Conservation (phyloP, 2,888 invertebrate species). For the Smittia aterrima region DNA sequence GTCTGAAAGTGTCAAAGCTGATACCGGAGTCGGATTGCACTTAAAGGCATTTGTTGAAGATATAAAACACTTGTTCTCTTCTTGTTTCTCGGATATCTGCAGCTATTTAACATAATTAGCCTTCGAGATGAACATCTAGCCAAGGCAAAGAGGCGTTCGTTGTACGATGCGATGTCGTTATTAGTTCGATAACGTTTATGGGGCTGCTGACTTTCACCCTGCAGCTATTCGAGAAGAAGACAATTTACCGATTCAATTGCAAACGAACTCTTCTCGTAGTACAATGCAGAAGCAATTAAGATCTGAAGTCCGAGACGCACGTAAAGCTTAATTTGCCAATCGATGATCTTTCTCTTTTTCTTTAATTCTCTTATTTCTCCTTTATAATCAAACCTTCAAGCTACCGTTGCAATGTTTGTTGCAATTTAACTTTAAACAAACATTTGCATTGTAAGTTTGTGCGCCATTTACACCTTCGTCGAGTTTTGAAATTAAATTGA, state of each 20-base stretch:
- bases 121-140: neutral
- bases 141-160: no score
- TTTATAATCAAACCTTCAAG: neutral
- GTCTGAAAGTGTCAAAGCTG: neutral
- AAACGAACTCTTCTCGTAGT: neutral
- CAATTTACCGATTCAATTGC: neutral
- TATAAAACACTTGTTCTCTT: conserved; percentile 4
- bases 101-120: conserved; percentile 22
- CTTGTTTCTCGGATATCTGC: neutral
- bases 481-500: conserved; percentile 4
- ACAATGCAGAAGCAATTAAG: neutral
- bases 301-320: conserved; percentile 14
- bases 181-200: conserved; percentile 11
- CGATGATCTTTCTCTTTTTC: neutral
- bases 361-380: neutral
- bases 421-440: neutral
- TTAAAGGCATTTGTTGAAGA: conserved; percentile 10
- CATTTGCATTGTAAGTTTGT: neutral
- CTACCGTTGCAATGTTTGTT: neutral
- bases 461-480: neutral
- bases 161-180: neutral
- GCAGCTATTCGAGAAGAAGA: neutral
- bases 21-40: conserved; percentile 2
- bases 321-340: conserved; percentile 2
- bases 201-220: neutral